These are phyloP conservation scores for Apomyelois bistriatella DNA, from an alignment of 2,888 invertebrate genomes.

Conservation along the genomic window DNA sequence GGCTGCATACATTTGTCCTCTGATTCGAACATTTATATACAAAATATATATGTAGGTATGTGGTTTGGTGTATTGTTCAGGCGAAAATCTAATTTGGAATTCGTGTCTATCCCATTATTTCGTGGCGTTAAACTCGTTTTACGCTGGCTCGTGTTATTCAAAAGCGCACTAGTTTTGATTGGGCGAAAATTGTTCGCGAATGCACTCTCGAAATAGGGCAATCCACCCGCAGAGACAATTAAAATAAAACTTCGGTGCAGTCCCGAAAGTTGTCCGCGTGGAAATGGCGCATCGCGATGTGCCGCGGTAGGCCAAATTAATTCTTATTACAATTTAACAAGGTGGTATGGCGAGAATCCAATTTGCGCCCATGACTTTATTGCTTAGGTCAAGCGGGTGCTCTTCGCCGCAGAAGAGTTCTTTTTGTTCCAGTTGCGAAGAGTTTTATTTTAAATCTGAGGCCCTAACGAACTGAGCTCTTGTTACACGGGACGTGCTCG, in stretches of 20 bases:
- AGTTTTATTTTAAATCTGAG: conserved; percentile 75
- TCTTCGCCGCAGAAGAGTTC: conserved; percentile 49
- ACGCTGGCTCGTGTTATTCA: conserved; percentile 34
- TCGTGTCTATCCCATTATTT: conserved; percentile 18
- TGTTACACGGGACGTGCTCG: conserved; percentile 50
- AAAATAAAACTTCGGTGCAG: conserved; percentile 61
- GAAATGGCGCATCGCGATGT: conserved; percentile 33
- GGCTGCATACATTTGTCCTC: neutral
- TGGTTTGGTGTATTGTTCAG: conserved; percentile 16
- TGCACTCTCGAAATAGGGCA: conserved; percentile 67
- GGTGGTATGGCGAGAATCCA: conserved; percentile 34
- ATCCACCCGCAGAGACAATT: conserved; percentile 74
- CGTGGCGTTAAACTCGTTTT: conserved; percentile 10
- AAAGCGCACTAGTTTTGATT: conserved; percentile 53
- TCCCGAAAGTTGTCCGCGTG: conserved; percentile 25
- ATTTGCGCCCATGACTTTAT: conserved; percentile 34
- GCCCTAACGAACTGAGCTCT: conserved; percentile 70
- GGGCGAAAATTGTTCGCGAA: conserved; percentile 54
- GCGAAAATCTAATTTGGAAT: conserved; percentile 4
- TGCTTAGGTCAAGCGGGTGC: conserved; percentile 56
- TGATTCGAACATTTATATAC: neutral
- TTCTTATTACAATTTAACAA: conserved; percentile 41
- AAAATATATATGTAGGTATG: neutral
- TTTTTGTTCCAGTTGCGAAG: conserved; percentile 61
- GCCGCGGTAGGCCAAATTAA: conserved; percentile 36